These are phyloP conservation scores for Coleophora flavipennella DNA, from an alignment of 2,888 invertebrate genomes.

Conservation along the genomic window DNA sequence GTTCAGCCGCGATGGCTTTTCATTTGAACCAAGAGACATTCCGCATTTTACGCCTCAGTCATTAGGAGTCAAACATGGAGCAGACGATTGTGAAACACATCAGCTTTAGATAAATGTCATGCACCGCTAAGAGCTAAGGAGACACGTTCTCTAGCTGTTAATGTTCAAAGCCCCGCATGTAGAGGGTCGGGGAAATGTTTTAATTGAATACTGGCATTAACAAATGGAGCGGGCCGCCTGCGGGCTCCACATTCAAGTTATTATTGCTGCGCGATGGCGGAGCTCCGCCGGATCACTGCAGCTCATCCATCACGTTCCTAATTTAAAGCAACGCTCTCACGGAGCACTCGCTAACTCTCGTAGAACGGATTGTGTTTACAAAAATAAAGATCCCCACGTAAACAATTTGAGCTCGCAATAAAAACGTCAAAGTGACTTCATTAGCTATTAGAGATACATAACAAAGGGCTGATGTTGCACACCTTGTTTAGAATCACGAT, in stretches of 20 bases:
- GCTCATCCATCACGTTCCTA: conserved; percentile 67
- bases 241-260: conserved; percentile 66
- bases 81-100: not conserved
- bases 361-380: conserved; percentile 44
- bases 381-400: conserved; percentile 50
- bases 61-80: conserved; percentile 3
- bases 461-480: conserved; percentile 29
- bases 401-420: conserved; percentile 41
- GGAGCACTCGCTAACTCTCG: conserved; percentile 50
- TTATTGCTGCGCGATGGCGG: conserved; percentile 61
- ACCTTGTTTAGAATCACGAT: conserved; percentile 29
- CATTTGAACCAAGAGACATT: conserved; percentile 20
- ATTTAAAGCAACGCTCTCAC: conserved; percentile 57
- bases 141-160: conserved; percentile 36
- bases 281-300: conserved; percentile 48
- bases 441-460: conserved; percentile 28
- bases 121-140: conserved; percentile 36
- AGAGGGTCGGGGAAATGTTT: conserved; percentile 61
- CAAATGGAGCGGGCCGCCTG: conserved; percentile 64
- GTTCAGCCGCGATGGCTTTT: conserved; percentile 46
- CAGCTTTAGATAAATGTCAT: conserved; percentile 13
- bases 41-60: conserved; percentile 9
- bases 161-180: conserved; percentile 55
- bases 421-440: conserved; percentile 30
- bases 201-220: conserved; percentile 71